Percentiles rank a stretch among this genome's conserved stretches.
These are phyloP conservation scores for Scyliorhinus canicula DNA, from an alignment of 2,797 vertebrate species.

Conservation along the genomic window DNA sequence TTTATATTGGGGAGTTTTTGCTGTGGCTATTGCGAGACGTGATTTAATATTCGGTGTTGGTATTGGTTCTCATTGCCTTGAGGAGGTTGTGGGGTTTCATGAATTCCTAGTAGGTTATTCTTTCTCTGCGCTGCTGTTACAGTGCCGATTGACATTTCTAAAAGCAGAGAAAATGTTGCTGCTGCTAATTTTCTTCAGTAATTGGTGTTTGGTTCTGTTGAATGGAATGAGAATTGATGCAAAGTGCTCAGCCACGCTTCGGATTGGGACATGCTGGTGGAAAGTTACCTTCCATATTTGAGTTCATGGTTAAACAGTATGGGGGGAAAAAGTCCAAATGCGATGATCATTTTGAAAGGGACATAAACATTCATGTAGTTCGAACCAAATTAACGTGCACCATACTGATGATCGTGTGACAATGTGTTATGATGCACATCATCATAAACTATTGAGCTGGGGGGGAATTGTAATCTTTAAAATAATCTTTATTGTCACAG, in stretches of 20 bases:
- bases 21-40: not conserved
- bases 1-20: not conserved
- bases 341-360: not conserved
- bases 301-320: not conserved
- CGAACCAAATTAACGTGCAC: not conserved
- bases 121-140: not conserved
- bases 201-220: not conserved
- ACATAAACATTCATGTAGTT: not conserved
- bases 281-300: not conserved
- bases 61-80: not conserved
- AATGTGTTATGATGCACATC: not conserved
- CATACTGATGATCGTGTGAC: not conserved
- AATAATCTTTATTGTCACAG: no score
- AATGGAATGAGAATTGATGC: not conserved
- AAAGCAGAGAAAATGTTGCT: not conserved
- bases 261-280: not conserved
- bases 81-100: not conserved
- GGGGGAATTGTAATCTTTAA: not conserved
- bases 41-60: not conserved
- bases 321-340: not conserved
- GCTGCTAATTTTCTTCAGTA: not conserved
- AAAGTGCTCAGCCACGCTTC: not conserved
- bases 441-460: not conserved
- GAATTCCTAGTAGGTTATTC: not conserved
- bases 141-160: not conserved